Evolutionary conservation across 2,797 vertebrate species (phyloP), one percentile per base, ranked within the genome.

Genomic region (Vespertilio murinus): DNA sequence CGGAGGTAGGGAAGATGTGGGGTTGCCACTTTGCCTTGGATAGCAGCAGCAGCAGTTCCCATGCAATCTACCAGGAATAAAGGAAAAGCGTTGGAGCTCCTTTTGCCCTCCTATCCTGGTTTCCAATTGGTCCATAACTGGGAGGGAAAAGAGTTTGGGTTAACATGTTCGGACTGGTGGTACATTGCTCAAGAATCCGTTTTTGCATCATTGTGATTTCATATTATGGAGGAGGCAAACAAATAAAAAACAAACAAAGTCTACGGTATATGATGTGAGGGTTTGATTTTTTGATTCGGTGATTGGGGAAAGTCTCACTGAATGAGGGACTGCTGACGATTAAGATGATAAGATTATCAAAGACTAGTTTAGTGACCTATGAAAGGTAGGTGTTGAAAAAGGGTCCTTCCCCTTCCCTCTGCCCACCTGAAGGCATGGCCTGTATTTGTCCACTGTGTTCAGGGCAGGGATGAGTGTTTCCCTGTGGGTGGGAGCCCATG

Each of bases 241-340:
- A 69, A 79, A 90, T 42, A n/a, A 6, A 49, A 80, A 86, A 71
- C 2, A 75, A 52, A 79, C 70, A 82, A 92, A 90, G 67, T 89
- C 18, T 6, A 23, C 22, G 3, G 3, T 22, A 7, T 23, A 54
- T 87, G 40, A 80, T 65, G 33, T 30, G 47, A 16, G 23, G 16
- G 17, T 64, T 71, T 85, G 20, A 9, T 70, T 40, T 70, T 81
- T 42, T 73, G 14, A 73, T 30, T 28, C 25, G 4, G 40, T 17
- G 40, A 45, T 30, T 40, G 45, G 23, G 25, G 25, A 64, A n/a
- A 30, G 61, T 64, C 30, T 64, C 13, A 64, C 61, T 64, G 30
- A 64, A n/a, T 13, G n/a, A 64, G 14, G 56, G 25, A 30, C 56
- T 59, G 25, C 56, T 14, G 56, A 6, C 28, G 56, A 59, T 59